These are phyloP conservation scores for Whitmania pigra DNA, from an alignment of 1,140 invertebrate species.

Conservation along the genomic window DNA sequence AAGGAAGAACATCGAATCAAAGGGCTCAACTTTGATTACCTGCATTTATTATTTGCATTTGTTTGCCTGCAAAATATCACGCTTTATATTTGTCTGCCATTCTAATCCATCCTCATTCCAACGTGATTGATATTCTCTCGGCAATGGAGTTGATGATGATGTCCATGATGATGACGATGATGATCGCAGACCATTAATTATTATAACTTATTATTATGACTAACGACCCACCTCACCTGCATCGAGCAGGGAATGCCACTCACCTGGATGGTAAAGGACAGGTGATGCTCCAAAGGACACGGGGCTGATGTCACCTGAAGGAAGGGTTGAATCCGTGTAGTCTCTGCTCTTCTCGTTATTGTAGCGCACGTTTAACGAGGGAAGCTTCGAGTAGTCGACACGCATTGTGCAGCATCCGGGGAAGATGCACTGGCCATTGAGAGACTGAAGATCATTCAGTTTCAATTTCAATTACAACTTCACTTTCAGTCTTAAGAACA, in stretches of 20 bases:
- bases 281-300: slow-evolving; percentile 20
- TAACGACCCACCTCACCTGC: not conserved
- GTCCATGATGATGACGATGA: not conserved
- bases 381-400: slow-evolving; percentile 97
- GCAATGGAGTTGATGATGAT: not conserved
- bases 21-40: no score
- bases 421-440: slow-evolving; percentile 98
- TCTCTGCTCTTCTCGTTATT: slow-evolving; percentile 99
- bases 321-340: slow-evolving; percentile 92
- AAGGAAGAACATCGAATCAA: no score
- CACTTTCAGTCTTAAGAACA: no score
- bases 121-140: no score
- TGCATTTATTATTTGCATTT: no score
- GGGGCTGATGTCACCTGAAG: slow-evolving; percentile 67
- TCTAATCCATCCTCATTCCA: no score
- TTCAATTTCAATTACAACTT: no score
- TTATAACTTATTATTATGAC: no score
- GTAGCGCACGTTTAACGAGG: slow-evolving; percentile 93
- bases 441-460: slow-evolving; percentile 48
- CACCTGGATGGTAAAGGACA: slow-evolving; percentile 17
- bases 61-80: no score
- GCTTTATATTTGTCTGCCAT: no score
- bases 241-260: not conserved
- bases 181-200: no score
- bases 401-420: slow-evolving; percentile 96